Evolutionary conservation across 2,797 vertebrate species (phyloP).

Genomic region (Gymnoscopelus microlampas): DNA sequence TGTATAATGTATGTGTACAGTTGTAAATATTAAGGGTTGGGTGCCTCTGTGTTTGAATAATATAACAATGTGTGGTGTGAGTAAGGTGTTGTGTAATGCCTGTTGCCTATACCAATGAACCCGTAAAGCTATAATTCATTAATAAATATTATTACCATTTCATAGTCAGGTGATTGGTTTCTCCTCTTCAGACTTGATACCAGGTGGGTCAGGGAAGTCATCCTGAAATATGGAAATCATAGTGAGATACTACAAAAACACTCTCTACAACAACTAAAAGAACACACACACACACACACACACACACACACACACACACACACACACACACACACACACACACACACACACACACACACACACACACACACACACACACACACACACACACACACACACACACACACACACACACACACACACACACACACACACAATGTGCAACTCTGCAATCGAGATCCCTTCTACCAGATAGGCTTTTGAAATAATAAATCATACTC

Average conservation of each 20-base stretch:
- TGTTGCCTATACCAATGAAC: too few species aligned
- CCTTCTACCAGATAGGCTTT: too few species aligned
- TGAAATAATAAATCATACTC: too few species aligned
- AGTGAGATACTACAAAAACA: conserved; percentile 27
- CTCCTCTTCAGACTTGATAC: conserved; percentile 89
- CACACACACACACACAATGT: not conserved
- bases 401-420: not conserved
- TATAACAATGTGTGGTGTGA: too few species aligned
- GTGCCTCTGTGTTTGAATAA: too few species aligned
- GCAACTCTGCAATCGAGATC: not conserved
- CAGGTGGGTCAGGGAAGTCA: conserved; percentile 85
- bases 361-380: not conserved
- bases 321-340: not conserved
- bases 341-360: not conserved
- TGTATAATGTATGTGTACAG: too few species aligned
- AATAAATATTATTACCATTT: conserved; percentile 85
- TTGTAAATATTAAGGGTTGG: too few species aligned
- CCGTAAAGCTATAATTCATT: not conserved
- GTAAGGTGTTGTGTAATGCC: too few species aligned
- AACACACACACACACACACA: not conserved
- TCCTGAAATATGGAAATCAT: conserved; percentile 73
- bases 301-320: not conserved
- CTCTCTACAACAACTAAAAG: not conserved
- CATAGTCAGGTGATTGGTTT: conserved; percentile 89
- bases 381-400: not conserved